Percentiles rank a stretch among this genome's conserved stretches.
These are phyloP conservation scores for Nomada flava DNA, from an alignment of 2,888 invertebrate species.

Conservation along the genomic window DNA sequence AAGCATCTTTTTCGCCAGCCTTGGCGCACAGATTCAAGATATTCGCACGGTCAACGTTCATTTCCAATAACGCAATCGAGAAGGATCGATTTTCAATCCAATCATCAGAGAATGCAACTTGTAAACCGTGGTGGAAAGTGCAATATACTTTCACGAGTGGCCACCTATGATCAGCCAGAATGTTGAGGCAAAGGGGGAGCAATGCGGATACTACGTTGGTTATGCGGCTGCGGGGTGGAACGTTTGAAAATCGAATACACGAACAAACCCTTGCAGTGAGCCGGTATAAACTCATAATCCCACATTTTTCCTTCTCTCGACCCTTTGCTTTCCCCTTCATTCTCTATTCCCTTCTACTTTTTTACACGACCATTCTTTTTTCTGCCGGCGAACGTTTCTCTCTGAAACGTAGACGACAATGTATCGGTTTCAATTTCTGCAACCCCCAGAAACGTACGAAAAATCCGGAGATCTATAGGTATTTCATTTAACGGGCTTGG, in stretches of 20 bases:
- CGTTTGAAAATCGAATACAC: conserved; percentile 75
- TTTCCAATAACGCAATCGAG: conserved; percentile 73
- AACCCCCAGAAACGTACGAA: conserved; percentile 1
- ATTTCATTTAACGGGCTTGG: conserved; percentile 47
- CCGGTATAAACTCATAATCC: conserved; percentile 75
- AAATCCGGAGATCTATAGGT: conserved; percentile 52
- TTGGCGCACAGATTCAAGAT: conserved; percentile 29
- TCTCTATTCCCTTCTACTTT: conserved; percentile 8
- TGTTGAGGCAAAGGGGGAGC: conserved; percentile 45
- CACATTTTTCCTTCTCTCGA: conserved; percentile 55
- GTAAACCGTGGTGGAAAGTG: conserved; percentile 77
- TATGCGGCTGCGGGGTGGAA: conserved; percentile 48
- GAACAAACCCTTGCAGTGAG: conserved; percentile 70
- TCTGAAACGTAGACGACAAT: conserved; percentile 7
- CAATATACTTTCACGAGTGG: conserved; percentile 81
- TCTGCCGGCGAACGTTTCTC: conserved; percentile 10
- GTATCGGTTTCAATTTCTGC: conserved; percentile 24
- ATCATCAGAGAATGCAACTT: conserved; percentile 81
- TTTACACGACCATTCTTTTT: conserved; percentile 33
- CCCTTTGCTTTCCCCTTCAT: conserved; percentile 10
- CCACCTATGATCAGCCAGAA: conserved; percentile 60
- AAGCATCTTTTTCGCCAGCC: conserved; percentile 58
- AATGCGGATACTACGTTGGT: conserved; percentile 60
- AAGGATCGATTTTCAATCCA: conserved; percentile 82
- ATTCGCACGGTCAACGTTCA: conserved; percentile 48